Evolutionary conservation across 2,888 invertebrate species (phyloP).

Genomic region (Heliconius charithonia): DNA sequence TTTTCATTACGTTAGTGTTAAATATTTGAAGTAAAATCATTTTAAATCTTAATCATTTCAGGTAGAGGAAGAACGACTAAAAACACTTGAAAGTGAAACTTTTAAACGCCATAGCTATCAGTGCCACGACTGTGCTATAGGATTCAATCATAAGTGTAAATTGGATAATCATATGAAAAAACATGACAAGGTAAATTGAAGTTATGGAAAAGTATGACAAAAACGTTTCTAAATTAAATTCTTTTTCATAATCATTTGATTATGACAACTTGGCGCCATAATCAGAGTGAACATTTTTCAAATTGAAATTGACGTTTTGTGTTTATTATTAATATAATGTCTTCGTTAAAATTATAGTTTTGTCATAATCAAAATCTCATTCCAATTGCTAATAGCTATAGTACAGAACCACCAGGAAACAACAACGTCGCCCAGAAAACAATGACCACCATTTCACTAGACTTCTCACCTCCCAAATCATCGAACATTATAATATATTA

Average conservation of each 20-base stretch:
- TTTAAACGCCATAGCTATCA: conserved; percentile 64
- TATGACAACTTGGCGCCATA: conserved; percentile 1
- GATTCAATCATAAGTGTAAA: conserved; percentile 71
- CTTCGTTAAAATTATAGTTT: no score
- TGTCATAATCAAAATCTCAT: not conserved
- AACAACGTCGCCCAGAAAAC: no score
- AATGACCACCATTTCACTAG: no score
- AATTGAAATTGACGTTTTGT: no score
- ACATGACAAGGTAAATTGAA: conserved; percentile 60
- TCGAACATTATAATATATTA: no score
- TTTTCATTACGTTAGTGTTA: no score
- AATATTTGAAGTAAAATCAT: not conserved
- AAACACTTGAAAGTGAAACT: conserved; percentile 51
- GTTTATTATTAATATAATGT: no score
- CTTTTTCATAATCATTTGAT: not conserved
- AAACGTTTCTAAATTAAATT: not conserved
- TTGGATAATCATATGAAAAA: conserved; percentile 68
- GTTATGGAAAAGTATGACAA: not conserved
- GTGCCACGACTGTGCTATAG: conserved; percentile 64
- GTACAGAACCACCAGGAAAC: no score
- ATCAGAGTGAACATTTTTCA: no score
- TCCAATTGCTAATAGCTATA: not conserved
- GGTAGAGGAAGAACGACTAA: conserved; percentile 65
- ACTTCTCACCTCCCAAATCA: no score
- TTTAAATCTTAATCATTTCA: conserved; percentile 42